Evolutionary conservation across 2,888 invertebrate genomes (phyloP), one percentile per base, ranked within the genome.

Genomic region (Andrena praecox): DNA sequence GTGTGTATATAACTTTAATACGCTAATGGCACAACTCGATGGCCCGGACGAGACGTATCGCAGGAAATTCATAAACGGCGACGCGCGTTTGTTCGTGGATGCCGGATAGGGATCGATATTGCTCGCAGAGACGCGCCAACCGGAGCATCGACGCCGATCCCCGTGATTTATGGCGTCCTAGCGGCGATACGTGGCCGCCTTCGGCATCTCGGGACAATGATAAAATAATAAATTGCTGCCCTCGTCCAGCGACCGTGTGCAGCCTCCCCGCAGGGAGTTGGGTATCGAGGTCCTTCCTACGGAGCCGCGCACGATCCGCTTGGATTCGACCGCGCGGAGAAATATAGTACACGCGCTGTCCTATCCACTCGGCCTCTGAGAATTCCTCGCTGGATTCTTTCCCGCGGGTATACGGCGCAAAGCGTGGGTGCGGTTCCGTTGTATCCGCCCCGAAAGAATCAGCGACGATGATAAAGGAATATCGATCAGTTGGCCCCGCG

Each of bases 191-290:
- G 63, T 24, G 64, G 56, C 16, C 54, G 69, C 73, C 66, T 50
- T 64, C 77, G 56, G 77, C 62, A 71, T 73, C 74, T 56, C 76
- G 50, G 85, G 33, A 84, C 80, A 81, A 85, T 85, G 85, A 85
- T 85, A 85, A 85, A 85, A 85, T 85, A 85, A 85, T 85, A 85
- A 85, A 85, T 85, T 85, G 77, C 77, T 42, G 56, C 60, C 52
- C 80, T 48, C 56, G 29, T 52, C 27, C 63, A 29, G 67, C 0
- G 42, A 67, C 50, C 79, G 12, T 70, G 50, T 35, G 48, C 68
- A 35, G 62, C 77, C 69, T 70, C 50, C 72, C 56, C 35, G 68
- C 59, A 7, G 75, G 48, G 78, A 63, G 33, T n/a, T 20, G 12
- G 75, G 33, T 29, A 60, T 66, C 56, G 56, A 4, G 56, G 56